Conservation (phyloP, 2,113 vertebrate genomes). For the Mugil cephalus region DNA sequence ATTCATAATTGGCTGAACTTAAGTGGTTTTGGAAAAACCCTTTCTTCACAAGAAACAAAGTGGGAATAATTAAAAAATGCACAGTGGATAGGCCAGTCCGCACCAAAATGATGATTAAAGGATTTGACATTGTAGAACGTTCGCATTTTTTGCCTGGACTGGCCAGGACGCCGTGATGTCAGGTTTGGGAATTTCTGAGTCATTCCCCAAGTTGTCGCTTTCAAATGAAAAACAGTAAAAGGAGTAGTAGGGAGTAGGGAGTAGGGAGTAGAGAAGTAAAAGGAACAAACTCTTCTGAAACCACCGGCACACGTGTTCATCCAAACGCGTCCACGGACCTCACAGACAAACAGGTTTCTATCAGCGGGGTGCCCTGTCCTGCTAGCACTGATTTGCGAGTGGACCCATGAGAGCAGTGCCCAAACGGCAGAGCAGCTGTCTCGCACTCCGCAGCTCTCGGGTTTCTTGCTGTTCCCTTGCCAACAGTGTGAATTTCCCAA, state of each 20-base stretch:
- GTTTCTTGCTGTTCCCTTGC: conserved; percentile 79
- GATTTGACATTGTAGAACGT: too few relatives aligned
- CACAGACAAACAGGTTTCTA: conserved; percentile 2
- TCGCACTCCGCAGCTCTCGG: conserved; percentile 68
- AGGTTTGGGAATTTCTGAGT: not conserved
- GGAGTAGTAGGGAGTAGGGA: too few relatives aligned
- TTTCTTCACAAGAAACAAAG: not conserved
- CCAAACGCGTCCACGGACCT: conserved; percentile 10
- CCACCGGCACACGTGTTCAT: not conserved
- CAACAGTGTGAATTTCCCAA: conserved; percentile 78
- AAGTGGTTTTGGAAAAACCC: conserved; percentile 20
- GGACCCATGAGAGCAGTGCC: conserved; percentile 49
- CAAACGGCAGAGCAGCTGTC: conserved; percentile 79
- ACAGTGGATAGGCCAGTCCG: not conserved
- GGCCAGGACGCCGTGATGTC: too few relatives aligned
- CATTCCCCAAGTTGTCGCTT: not conserved
- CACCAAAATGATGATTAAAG: too few relatives aligned
- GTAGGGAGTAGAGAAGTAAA: too few relatives aligned
- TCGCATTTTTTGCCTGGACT: not conserved
- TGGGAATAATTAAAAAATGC: not conserved
- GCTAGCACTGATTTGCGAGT: conserved; percentile 43
- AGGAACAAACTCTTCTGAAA: not conserved
- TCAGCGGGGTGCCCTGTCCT: conserved; percentile 33
- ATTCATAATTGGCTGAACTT: conserved; percentile 11
- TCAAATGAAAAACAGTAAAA: not conserved